These are phyloP conservation scores for Papilio helenus DNA, from an alignment of 1,140 invertebrate genomes.

Conservation along the genomic window DNA sequence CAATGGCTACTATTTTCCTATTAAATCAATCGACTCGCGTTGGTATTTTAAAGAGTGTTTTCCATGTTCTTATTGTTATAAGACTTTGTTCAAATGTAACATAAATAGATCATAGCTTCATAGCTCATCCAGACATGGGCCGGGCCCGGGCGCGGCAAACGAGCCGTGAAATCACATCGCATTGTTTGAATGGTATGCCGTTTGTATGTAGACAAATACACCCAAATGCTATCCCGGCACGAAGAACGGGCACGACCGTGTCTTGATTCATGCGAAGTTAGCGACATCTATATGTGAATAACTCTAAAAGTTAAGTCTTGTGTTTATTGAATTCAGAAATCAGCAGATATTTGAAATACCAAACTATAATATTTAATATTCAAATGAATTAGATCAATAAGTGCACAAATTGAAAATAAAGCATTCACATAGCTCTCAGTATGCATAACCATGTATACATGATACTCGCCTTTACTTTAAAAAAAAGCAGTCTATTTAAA, in stretches of 20 bases:
- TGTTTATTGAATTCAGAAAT: no score
- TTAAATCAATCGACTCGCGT: no score
- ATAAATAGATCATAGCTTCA: slow-evolving; percentile 6
- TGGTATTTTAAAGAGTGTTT: no score
- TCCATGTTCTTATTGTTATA: no score
- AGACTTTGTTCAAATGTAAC: neutral
- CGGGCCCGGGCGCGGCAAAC: slow-evolving; percentile 33
- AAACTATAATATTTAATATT: neutral
- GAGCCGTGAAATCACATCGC: slow-evolving; percentile 45
- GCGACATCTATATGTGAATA: neutral
- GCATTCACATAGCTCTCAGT: neutral
- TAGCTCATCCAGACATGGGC: slow-evolving; percentile 36
- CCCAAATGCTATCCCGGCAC: slow-evolving; percentile 30
- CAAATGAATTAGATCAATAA: neutral
- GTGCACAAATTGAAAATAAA: neutral
- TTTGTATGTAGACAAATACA: slow-evolving; percentile 1
- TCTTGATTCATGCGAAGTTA: neutral
- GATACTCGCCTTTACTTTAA: neutral
- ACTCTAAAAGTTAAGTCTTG: neutral
- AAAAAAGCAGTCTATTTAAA: neutral
- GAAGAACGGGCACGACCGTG: neutral
- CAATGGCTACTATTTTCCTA: no score
- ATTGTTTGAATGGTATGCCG: slow-evolving; percentile 36
- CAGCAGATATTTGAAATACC: neutral
- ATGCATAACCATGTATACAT: neutral